Evolutionary conservation across 2,113 vertebrate species (phyloP), one percentile per base, ranked within the genome.

Genomic region (Chamaea fasciata): DNA sequence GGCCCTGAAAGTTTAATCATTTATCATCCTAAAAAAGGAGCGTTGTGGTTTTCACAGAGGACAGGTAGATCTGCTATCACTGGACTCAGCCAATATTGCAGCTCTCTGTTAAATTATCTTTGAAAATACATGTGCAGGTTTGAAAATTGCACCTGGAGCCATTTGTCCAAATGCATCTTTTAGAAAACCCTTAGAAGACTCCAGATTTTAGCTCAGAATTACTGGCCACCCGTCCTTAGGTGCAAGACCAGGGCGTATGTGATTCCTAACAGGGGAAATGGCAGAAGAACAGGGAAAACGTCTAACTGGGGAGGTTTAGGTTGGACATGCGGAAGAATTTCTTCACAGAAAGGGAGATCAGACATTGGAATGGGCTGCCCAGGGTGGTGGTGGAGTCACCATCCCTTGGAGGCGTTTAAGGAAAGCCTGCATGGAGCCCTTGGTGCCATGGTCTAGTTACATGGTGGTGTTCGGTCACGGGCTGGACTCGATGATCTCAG

Each of bases 401-500:
- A 1, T 18, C 3, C n/a, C 60, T 9, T 9, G 60, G 27, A 81
- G 18, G 33, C 21, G 33, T 13, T 74, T 12, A 28, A 28, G 52
- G 28, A 30, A 33, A 81, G 23, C 2, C 60, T 39, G 53, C 33
- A 39, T 12, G 24, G 39, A 52, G 37, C 68, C 28, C 53, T 8
- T 18, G 4, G 15, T 19, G 37, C 60, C 68, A 19, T 7, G 44
- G 27, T 39, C 23, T 33, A 0, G 13, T 33, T 59, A 35, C 68
- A 30, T 0, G 28, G 13, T 4, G n/a, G 4, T 5, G n/a, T 2
- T n/a, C 6, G 30, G 19, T 14, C 78, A 21, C 17, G 31, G n/a
- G 30, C 2, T 15, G n/a, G 46, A 31, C 70, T 62, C 24, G 11
- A 24, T 21, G 19, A 30, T 11, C 62, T 20, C 23, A 39, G 19